Percentiles rank a stretch among this genome's conserved stretches.
These are phyloP conservation scores for Elmis aenea DNA, from an alignment of 2,888 invertebrate genomes.

Conservation along the genomic window DNA sequence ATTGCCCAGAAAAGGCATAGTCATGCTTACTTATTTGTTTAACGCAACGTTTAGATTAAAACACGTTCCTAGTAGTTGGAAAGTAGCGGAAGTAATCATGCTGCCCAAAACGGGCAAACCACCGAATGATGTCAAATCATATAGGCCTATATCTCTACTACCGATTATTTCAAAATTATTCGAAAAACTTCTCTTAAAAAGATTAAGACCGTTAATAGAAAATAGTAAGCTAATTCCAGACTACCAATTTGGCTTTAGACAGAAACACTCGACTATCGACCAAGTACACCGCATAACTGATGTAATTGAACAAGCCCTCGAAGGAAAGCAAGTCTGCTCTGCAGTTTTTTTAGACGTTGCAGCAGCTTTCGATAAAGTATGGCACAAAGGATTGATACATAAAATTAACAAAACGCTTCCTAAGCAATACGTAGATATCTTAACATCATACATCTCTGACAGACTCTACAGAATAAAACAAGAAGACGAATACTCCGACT, in stretches of 20 bases:
- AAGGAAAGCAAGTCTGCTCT: constrained; percentile 14
- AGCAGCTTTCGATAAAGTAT: constrained; percentile 23
- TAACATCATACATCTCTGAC: constrained; percentile 14
- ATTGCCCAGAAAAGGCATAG: constrained; percentile 16
- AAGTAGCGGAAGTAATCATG: constrained; percentile 27
- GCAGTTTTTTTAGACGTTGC: constrained; percentile 16
- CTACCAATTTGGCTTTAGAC: constrained; percentile 21
- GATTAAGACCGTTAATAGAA: constrained; percentile 15
- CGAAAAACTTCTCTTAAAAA: constrained; percentile 24
- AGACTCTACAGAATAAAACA: constrained; percentile 9
- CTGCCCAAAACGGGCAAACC: constrained; percentile 26
- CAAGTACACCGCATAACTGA: constrained; percentile 21
- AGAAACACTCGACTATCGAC: constrained; percentile 22
- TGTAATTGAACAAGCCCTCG: constrained; percentile 11
- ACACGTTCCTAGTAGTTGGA: constrained; percentile 14
- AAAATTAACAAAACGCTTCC: constrained; percentile 10
- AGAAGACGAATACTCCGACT: constrained; percentile 9
- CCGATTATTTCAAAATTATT: constrained; percentile 26
- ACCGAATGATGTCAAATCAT: constrained; percentile 19
- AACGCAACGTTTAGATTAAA: constrained; percentile 9
- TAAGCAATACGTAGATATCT: constrained; percentile 10
- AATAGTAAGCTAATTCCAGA: constrained; percentile 14
- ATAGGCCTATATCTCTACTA: constrained; percentile 27
- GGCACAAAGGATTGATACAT: constrained; percentile 19
- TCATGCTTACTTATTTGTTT: constrained; percentile 10